A percentile compares a stretch with the other conserved stretches of the same genome.
Evolutionary conservation across 2,797 vertebrate genomes (phyloP).

Genomic region (Lagorchestes hirsutus): DNA sequence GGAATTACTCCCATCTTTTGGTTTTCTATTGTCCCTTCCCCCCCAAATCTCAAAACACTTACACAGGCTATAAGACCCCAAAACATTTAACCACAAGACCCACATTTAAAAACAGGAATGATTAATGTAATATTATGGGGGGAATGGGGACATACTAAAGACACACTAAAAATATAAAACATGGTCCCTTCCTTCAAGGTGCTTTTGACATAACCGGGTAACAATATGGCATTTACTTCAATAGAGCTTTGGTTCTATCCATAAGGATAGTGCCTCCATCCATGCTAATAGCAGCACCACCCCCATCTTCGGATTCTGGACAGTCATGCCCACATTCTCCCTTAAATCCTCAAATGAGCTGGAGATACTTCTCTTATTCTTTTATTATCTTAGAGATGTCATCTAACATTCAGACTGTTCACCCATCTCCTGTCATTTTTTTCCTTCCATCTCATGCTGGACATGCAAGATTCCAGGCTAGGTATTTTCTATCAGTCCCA

Average conservation of each 20-base stretch:
- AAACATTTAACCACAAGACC: background rate
- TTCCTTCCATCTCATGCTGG: background rate
- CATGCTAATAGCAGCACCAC: background rate
- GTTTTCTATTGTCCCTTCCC: background rate
- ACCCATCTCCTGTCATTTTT: background rate
- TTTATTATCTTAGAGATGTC: background rate
- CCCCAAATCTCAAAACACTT: conserved; percentile 29
- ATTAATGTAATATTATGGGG: background rate
- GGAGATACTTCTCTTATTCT: background rate
- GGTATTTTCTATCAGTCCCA: background rate
- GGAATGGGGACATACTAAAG: background rate
- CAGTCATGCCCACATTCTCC: background rate
- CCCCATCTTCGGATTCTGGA: background rate
- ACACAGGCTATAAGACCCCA: background rate
- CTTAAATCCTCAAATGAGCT: background rate
- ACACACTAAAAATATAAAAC: conserved; percentile 20
- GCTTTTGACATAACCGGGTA: background rate
- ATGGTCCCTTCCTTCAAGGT: background rate
- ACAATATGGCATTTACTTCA: background rate
- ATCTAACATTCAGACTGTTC: background rate
- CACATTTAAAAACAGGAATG: conserved; percentile 31
- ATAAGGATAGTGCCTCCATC: background rate
- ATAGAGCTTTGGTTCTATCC: background rate
- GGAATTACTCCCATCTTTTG: background rate
- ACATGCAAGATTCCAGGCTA: background rate